phyloP scores from a whole-genome alignment of 2,113 vertebrate species.

The Sapayoa aenigma region DNA sequence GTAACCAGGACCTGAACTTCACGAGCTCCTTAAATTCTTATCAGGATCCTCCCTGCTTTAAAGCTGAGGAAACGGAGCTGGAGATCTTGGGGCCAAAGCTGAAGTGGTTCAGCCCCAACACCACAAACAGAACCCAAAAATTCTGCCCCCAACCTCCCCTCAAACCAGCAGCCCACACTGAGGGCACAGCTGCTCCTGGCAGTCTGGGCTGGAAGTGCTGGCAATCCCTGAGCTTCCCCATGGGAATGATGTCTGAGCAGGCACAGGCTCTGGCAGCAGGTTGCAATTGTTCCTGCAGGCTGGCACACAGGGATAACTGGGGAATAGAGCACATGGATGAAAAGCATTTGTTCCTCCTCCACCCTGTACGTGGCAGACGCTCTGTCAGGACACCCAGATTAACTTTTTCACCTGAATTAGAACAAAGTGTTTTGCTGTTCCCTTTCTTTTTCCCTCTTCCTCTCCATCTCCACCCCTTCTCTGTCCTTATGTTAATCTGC shows the following conservation, averaged over 20 bases:
- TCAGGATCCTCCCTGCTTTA: neutral
- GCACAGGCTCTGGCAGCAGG: neutral
- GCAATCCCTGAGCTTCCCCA: neutral
- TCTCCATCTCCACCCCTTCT: neutral
- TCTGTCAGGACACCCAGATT: neutral
- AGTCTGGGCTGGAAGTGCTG: neutral
- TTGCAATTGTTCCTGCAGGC: neutral
- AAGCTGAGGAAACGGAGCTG: neutral
- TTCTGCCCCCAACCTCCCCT: neutral
- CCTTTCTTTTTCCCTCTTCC: neutral
- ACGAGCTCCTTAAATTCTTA: neutral
- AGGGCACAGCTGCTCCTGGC: neutral
- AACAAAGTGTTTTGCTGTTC: conserved; percentile 37
- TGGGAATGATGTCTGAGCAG: neutral
- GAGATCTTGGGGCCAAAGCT: neutral
- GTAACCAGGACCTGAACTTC: neutral
- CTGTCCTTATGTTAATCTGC: conserved; percentile 36
- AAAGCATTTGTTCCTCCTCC: conserved; percentile 11
- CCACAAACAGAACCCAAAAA: neutral
- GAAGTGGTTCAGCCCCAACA: neutral
- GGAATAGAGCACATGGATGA: neutral
- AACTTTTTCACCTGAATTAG: conserved; percentile 35
- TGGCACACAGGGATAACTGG: neutral
- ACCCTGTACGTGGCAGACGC: conserved; percentile 33
- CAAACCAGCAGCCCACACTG: neutral